Conservation (phyloP, 1,140 invertebrate species). For the Leptinotarsa lineolata region DNA sequence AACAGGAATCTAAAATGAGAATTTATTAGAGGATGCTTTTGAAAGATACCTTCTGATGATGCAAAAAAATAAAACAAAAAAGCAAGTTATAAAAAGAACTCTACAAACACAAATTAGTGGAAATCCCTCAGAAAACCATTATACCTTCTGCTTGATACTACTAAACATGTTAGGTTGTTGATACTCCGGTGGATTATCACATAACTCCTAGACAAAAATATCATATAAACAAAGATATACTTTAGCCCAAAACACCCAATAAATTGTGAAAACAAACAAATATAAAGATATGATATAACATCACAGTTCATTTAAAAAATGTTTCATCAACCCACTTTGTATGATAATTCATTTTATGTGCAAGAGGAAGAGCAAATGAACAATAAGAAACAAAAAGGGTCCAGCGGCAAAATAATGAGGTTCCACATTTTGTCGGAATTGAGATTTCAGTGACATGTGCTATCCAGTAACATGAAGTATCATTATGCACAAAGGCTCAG, state of each 20-base stretch:
- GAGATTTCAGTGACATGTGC: neutral
- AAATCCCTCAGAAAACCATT: slow-evolving; percentile 12
- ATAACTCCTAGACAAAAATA: slow-evolving; percentile 49
- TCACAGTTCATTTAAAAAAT: too few relatives aligned
- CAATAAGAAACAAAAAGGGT: too few relatives aligned
- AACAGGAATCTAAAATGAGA: slow-evolving; percentile 64
- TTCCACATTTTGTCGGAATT: neutral
- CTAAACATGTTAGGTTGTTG: slow-evolving; percentile 46
- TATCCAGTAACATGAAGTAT: neutral
- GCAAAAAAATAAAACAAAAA: slow-evolving; percentile 1
- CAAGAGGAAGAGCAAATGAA: too few relatives aligned
- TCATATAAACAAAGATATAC: slow-evolving; percentile 15
- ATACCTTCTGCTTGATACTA: slow-evolving; percentile 50
- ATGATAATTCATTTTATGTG: too few relatives aligned
- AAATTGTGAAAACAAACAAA: neutral
- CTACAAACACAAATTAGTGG: slow-evolving; percentile 16
- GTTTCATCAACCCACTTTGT: too few relatives aligned
- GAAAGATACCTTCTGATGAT: slow-evolving; percentile 1
- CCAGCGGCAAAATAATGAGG: too few relatives aligned
- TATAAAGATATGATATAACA: too few relatives aligned
- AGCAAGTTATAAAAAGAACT: slow-evolving; percentile 4
- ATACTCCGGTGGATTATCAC: slow-evolving; percentile 48
- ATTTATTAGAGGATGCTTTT: neutral
- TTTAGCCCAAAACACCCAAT: neutral
- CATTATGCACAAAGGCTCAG: neutral